Evolutionary conservation across 2,888 invertebrate species (phyloP).

Genomic region (Drosophila putrida): DNA sequence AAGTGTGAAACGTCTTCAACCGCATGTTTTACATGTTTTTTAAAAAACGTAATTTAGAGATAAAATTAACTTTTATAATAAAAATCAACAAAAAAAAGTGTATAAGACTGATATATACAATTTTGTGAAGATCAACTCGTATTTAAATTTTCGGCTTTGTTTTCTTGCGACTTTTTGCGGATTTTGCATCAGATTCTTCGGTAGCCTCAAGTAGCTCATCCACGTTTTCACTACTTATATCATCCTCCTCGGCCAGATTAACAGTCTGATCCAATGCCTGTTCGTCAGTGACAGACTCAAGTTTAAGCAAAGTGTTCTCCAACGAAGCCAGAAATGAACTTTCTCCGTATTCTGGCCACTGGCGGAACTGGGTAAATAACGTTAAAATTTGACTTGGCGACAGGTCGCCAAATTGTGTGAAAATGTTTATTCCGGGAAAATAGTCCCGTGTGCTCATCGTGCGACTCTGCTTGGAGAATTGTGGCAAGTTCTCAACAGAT

Average conservation of each 20-base stretch:
- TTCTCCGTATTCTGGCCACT: slow-evolving; percentile 89
- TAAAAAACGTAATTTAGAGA: no score
- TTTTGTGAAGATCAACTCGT: slow-evolving; percentile 5
- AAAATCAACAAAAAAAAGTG: no score
- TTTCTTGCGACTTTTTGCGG: slow-evolving; percentile 40
- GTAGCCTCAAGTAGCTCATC: slow-evolving; percentile 47
- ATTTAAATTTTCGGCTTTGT: slow-evolving; percentile 24
- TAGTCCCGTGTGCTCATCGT: slow-evolving; percentile 78
- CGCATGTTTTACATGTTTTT: no score
- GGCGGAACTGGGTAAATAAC: slow-evolving; percentile 87
- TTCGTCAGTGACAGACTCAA: slow-evolving; percentile 84
- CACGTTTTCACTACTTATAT: slow-evolving; percentile 49
- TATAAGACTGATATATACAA: slow-evolving; percentile 12
- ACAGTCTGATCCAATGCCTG: slow-evolving; percentile 70
- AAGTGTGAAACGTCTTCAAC: no score
- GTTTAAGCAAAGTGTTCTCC: slow-evolving; percentile 87
- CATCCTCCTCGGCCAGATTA: slow-evolving; percentile 81
- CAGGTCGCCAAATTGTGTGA: slow-evolving; percentile 90
- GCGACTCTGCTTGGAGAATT: slow-evolving; percentile 73
- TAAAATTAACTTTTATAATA: no score
- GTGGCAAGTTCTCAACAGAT: slow-evolving; percentile 65
- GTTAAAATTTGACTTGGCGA: slow-evolving; percentile 88
- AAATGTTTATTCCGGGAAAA: slow-evolving; percentile 88
- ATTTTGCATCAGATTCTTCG: slow-evolving; percentile 15
- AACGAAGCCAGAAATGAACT: slow-evolving; percentile 89